Evolutionary conservation across 2,797 vertebrate species (phyloP).

Genomic region (Tragelaphus oryx): DNA sequence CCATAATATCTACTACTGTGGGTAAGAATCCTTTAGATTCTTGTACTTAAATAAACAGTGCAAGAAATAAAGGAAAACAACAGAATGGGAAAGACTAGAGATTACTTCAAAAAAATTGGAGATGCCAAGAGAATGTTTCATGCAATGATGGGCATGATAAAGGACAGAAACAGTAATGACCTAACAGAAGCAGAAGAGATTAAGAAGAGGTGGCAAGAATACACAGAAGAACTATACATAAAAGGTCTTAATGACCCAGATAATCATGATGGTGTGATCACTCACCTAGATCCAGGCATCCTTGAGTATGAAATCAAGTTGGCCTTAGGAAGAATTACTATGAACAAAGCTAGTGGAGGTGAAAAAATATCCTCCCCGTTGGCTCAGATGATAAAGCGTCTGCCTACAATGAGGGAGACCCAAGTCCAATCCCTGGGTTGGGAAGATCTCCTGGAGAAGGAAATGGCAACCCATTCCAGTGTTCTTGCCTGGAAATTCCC

Average conservation of each 20-base stretch:
- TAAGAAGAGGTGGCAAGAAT: neutral
- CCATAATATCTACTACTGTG: neutral
- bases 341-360: neutral
- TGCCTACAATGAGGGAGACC: neutral
- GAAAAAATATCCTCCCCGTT: neutral
- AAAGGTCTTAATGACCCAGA: neutral
- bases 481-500: neutral
- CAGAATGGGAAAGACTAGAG: neutral
- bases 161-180: neutral
- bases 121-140: neutral
- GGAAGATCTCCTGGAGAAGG: neutral
- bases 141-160: neutral
- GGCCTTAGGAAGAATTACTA: neutral
- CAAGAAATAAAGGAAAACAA: neutral
- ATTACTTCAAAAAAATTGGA: neutral
- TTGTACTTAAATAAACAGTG: neutral
- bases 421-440: rapidly evolving
- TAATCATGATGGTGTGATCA: neutral
- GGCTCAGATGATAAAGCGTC: neutral
- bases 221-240: neutral
- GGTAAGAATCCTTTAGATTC: neutral
- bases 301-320: neutral
- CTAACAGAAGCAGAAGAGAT: neutral
- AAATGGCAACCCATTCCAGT: neutral
- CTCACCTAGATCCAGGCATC: neutral